Base-by-base conservation (phyloP, 2,888 invertebrate species). In the Orgyia antiqua region DNA sequence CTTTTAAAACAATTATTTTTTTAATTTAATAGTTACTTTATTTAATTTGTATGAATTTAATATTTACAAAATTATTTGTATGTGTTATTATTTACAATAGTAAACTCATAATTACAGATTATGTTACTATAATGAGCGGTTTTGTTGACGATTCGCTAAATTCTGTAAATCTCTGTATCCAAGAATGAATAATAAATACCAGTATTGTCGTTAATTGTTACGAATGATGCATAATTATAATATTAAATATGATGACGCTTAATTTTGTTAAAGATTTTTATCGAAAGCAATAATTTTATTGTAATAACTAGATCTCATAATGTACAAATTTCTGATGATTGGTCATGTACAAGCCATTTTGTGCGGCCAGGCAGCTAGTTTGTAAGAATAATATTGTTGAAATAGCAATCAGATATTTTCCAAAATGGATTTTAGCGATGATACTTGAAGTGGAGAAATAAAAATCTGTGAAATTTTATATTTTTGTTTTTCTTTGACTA, bases 371-470 rank as follows among this genome's bases (percentile, higher is more conserved):
- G 68, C 67, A 60, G 41, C 59, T 76, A 74, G 66, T 44, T 49
- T 43, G 47, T 79, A 74, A 75, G 64, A 63, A 68, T 53, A 64
- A 1, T 62, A 58, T 70, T 70, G 62, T 65, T 68, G 45, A 56
- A 57, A 17, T 59, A 69, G 60, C 59, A 61, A 72, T 68, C 52
- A 67, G 10, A 69, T 77, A 75, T 77, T 74, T 78, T 71, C 63
- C 63, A 42, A 6, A 68, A 68, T 64, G 52, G 55, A 70, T 71
- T 75, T 69, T 64, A 66, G 62, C 52, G 51, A 68, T 72, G 65
- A 72, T 75, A 72, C 68, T 64, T 45, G 50, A 49, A 58, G 48
- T 58, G 49, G 47, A 69, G 52, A 67, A 63, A 79, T 75, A 78
- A 77, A 77, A 59, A 42, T 55, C 59, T 60, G 54, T 61, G 57